Evolutionary conservation across 2,113 vertebrate species (phyloP), one percentile per base, ranked within the genome.

Genomic region (Rousettus leschenaultii): DNA sequence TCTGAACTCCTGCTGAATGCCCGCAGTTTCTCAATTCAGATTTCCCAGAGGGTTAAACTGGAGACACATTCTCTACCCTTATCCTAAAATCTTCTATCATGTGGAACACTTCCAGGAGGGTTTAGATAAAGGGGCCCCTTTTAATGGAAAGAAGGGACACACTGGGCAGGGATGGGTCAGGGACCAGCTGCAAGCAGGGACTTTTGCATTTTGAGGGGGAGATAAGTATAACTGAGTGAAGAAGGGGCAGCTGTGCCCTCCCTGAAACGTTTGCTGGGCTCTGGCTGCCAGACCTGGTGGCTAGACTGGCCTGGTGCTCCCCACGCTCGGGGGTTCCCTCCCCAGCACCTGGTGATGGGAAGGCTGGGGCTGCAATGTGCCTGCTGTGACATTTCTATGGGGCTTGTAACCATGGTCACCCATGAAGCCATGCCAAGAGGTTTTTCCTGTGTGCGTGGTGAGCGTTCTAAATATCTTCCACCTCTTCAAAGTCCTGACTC

Each of bases 321-420:
- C 33, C 1, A 0, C 10, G 4, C 57, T 14, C 12, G 16, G 61
- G 22, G 59, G 18, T 2, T 24, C 45, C 40, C 71, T 80, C 21
- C 0, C 55, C 28, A 4, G 55, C 0, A 0, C 92, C n/a, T 2
- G 53, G 40, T 15, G 33, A 33, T 61, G 19, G 53, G 33, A 18
- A 0, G 0, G 13, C 61, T 1, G 2, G 57, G 48, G 33, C 71
- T 57, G 38, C 8, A 0, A 3, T 0, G 2, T 16, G 71, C 48
- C 48, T 24, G 4, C 7, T 7, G 18, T 1, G 14, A 11, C 40
- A 11, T 9, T 59, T 84, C 40, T 1, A 0, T 6, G 19, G 65
- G 86, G 30, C 38, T 6, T 1, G 0, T 13, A 26, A 15, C 43
- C 14, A 18, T 2, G 7, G 61, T 79, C 48, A 78, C 22, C 38